Base-by-base conservation (phyloP, 1,140 invertebrate species). In the Solenopsis invicta region DNA sequence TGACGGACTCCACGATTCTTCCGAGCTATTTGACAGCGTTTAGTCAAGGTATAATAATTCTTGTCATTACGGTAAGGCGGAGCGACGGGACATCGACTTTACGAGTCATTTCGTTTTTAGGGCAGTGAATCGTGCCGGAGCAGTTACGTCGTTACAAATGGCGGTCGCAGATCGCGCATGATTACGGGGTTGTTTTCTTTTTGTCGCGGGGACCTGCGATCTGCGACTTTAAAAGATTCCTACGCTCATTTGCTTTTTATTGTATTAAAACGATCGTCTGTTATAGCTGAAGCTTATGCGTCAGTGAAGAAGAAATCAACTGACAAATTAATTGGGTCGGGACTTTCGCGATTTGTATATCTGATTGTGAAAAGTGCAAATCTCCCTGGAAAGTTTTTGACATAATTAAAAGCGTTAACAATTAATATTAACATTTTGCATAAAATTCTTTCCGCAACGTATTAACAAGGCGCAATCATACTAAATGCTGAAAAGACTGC, bases 21-120 rank as follows among this genome's bases (percentile, higher is more conserved):
- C 80, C 80, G 54, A 59, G 69, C 69, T 84, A 84, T 84, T 84
- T 75, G 54, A 62, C 69, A 21, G 41, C 80, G 54, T 84, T 84
- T 75, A 84, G 48, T 34, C 80, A 45, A 18, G 67, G 18, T 61
- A 84, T 74, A 84, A 82, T 82, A 72, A 84, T 84, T 84, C 24
- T 54, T 48, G 29, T 45, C 80, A 84, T 84, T 84, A 84, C 41
- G 45, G 29, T 61, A 52, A 75, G 45, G 24, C 52, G 80, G 52
- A 41, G 8, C 52, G 64, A n/a, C 54, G 41, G 69, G 45, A 84
- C 69, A 50, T 74, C 54, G 80, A 84, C 80, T 84, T 84, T 84
- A 84, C 80, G 69, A 84, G 69, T 75, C 80, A 84, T 84, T 84
- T 84, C 56, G 80, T 84, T 84, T 84, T 84, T 84, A 84, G 80